Evolutionary conservation across 2,888 invertebrate species (phyloP), one percentile per base, ranked within the genome.

Genomic region (Nephrotoma flavescens): DNA sequence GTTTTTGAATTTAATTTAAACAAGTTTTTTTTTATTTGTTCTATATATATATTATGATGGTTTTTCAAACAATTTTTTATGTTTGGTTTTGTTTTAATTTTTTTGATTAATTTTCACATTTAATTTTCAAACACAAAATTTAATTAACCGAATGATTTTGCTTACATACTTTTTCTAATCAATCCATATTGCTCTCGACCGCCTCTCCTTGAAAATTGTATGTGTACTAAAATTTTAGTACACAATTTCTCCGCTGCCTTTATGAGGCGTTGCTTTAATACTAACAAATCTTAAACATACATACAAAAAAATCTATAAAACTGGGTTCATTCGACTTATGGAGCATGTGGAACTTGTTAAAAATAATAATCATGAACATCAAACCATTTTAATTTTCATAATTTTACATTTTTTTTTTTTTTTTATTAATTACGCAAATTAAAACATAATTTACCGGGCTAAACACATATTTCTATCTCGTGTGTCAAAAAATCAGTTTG

Each of bases 1-100:
- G 97, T 97, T 92, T 91, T 90, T 91, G 87, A 88, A 86, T 57
- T 86, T 86, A 83, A 87, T 83, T 44, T 84, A 45, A 45, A 86
- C 89, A 88, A 89, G 88, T 87, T 88, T 87, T 88, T n/a, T 89
- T 89, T 88, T 89, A 88, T 89, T 89, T 89, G 42, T 86, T 87
- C 42, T 52, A 2, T 19, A 84, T 85, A 84, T 85, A 85, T 31
- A 31, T 31, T 31, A 31, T 31, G 31, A 31, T 86, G 42, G 42
- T 87, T 86, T 86, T 86, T 42, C n/a, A 31, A 57, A 83, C 45
- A 86, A 85, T 42, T 42, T 42, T 86, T 42, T 4, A 42, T 87
- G 57, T 44, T 47, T 86, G 42, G 31, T 84, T 87, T 71, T 31
- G 71, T 71, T 71, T 86, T 86, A 44, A 31, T 86, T 31, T 45